These are phyloP conservation scores for Machimus atricapillus DNA, from an alignment of 2,888 invertebrate genomes.

Conservation along the genomic window DNA sequence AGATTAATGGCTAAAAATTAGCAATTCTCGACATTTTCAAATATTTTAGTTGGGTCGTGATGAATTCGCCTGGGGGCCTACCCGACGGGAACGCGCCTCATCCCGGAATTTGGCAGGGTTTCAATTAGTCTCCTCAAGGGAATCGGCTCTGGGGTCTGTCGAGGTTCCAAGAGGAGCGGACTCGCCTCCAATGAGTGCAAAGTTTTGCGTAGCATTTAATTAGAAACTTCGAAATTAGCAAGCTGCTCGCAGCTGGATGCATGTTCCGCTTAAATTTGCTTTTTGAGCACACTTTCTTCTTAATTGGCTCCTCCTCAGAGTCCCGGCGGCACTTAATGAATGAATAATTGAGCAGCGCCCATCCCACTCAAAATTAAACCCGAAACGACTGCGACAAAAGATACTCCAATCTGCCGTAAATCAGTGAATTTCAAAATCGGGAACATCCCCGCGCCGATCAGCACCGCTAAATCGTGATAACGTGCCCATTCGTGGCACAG, in stretches of 20 bases:
- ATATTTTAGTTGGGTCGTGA: not conserved
- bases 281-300: not conserved
- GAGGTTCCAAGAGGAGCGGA: not conserved
- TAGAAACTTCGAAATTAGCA: not conserved
- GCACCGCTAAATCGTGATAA: not conserved
- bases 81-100: not conserved
- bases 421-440: not conserved
- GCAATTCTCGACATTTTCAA: not conserved
- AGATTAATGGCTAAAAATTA: slow-evolving; percentile 10
- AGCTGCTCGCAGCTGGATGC: not conserved
- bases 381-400: not conserved
- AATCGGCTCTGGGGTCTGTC: not conserved
- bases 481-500: not conserved
- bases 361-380: not conserved
- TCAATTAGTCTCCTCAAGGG: not conserved
- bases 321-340: not conserved
- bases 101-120: not conserved
- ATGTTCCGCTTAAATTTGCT: not conserved
- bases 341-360: not conserved
- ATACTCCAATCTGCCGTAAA: not conserved
- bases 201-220: not conserved
- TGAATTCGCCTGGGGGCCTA: not conserved
- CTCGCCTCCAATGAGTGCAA: not conserved
- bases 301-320: not conserved
- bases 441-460: not conserved